phyloP scores from a whole-genome alignment of 2,113 vertebrate genomes.

The Cygnus atratus region DNA sequence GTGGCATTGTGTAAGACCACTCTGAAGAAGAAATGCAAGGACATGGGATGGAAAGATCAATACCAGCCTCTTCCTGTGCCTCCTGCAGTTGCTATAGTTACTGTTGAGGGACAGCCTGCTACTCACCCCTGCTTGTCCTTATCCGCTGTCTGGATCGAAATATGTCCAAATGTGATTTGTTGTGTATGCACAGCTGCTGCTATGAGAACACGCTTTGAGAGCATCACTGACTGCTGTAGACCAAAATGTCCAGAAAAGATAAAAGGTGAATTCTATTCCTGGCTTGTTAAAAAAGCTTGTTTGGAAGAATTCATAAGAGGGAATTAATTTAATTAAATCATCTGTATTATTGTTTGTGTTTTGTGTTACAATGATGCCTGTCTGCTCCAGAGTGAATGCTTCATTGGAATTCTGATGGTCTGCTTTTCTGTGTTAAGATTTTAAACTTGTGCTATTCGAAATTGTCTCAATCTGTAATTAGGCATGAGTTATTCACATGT shows the following conservation, averaged over 20 bases:
- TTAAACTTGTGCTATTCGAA: constrained; percentile 17
- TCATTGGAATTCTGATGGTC: background rate
- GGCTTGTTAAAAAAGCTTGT: background rate
- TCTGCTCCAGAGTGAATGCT: constrained; percentile 4
- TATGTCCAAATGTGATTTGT: constrained; percentile 3
- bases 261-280: background rate
- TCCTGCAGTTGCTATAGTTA: constrained; percentile 16
- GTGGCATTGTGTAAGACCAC: background rate
- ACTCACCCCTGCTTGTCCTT: constrained; percentile 63
- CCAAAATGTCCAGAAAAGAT: background rate
- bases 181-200: constrained; percentile 11
- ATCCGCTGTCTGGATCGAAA: constrained; percentile 2
- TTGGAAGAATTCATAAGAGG: background rate
- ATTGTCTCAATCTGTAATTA: constrained; percentile 1
- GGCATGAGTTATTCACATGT: background rate
- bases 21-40: constrained; percentile 33
- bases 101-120: constrained; percentile 14
- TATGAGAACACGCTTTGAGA: background rate
- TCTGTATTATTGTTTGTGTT: background rate
- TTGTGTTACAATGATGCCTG: background rate
- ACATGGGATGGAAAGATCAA: constrained; percentile 9
- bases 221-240: background rate
- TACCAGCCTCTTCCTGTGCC: background rate
- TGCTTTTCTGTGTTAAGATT: background rate
- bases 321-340: background rate